These are phyloP conservation scores for Lagocephalus sceleratus DNA, from an alignment of 2,797 vertebrate species.

Conservation along the genomic window DNA sequence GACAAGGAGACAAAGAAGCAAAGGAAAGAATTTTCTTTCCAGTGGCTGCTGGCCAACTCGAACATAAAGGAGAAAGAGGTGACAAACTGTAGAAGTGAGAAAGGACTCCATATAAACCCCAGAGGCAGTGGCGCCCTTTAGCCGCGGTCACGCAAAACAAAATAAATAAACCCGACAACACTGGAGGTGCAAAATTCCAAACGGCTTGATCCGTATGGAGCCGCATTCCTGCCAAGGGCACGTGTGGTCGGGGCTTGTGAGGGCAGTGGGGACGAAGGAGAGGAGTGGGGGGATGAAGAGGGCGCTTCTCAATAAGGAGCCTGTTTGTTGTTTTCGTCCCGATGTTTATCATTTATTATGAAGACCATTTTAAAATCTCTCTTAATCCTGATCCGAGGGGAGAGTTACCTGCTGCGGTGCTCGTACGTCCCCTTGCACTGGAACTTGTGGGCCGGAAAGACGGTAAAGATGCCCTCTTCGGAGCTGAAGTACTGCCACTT, in stretches of 20 bases:
- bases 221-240: constrained; percentile 67
- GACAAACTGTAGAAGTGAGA: constrained; percentile 21
- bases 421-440: constrained; percentile 94
- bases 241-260: constrained; percentile 58
- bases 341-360: too few species aligned
- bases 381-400: not conserved
- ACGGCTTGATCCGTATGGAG: constrained; percentile 42
- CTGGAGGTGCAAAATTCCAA: constrained; percentile 70
- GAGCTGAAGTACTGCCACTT: constrained; percentile 99
- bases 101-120: constrained; percentile 34
- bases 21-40: constrained; percentile 34
- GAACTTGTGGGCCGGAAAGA: constrained; percentile 98
- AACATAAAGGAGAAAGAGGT: constrained; percentile 4
- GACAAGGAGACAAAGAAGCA: constrained; percentile 35
- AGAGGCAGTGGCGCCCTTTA: constrained; percentile 5
- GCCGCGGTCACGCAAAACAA: not conserved
- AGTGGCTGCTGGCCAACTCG: constrained; percentile 37
- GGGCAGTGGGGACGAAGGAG: constrained; percentile 14
- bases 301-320: not conserved
- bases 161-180: constrained; percentile 39
- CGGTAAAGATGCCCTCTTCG: constrained; percentile 97
- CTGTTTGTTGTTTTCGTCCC: too few species aligned
- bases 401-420: constrained; percentile 90
- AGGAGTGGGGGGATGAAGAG: not conserved
- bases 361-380: too few species aligned